A percentile compares a stretch with the other conserved stretches of the same genome.
phyloP scores from a whole-genome alignment of 23 tunicate species.

The Styela plicata region DNA sequence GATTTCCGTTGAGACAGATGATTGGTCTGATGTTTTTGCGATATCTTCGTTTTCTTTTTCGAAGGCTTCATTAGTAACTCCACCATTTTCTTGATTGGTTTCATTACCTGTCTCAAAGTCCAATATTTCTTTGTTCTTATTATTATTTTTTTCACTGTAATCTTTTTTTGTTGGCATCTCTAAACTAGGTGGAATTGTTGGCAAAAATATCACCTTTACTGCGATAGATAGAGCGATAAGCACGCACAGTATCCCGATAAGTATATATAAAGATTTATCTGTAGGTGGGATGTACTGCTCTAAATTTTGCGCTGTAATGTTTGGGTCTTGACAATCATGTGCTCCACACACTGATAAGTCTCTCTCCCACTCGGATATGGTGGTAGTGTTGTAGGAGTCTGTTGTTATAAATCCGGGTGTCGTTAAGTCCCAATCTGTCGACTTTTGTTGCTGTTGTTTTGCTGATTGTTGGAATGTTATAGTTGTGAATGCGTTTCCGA shows the following conservation, averaged over 20 bases:
- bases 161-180: not conserved
- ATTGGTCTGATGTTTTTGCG: not conserved
- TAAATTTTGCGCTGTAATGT: constrained; percentile 34
- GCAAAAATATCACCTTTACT: constrained; percentile 15
- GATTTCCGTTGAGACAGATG: not conserved
- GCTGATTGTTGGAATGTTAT: not conserved
- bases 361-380: not conserved
- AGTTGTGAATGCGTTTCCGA: not conserved
- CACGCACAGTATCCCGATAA: constrained; percentile 49
- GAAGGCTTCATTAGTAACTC: not conserved
- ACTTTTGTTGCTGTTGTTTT: not conserved
- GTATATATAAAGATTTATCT: constrained; percentile 18
- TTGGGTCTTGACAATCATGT: constrained; percentile 79
- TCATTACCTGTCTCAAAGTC: not conserved
- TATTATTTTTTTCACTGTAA: not conserved
- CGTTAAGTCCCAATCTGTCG: too few relatives aligned
- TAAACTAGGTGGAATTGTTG: constrained; percentile 1
- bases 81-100: not conserved
- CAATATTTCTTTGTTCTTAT: not conserved
- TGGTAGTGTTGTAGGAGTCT: not conserved
- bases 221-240: constrained; percentile 34
- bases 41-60: not conserved
- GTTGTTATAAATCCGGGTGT: not conserved
- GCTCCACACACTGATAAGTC: constrained; percentile 41
- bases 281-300: constrained; percentile 52